Evolutionary conservation across 2,888 invertebrate species (phyloP).

Genomic region (Frankliniella fusca): DNA sequence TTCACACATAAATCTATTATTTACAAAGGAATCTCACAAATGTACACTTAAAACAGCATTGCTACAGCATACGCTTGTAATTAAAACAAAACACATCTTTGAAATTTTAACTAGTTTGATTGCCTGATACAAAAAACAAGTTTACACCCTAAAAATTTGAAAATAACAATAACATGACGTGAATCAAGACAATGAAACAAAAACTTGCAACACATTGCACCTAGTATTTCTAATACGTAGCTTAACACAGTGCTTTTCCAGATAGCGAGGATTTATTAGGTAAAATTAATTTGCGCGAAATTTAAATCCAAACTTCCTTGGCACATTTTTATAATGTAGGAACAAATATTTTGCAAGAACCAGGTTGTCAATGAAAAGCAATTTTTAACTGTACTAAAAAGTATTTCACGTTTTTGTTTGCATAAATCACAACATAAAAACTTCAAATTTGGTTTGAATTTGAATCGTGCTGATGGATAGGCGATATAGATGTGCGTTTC

Average conservation of each 20-base stretch:
- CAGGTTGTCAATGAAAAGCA: too few species aligned
- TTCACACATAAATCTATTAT: slow-evolving; percentile 25
- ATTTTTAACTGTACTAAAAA: too few species aligned
- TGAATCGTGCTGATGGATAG: neutral
- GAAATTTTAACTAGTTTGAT: slow-evolving; percentile 2
- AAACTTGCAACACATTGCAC: neutral
- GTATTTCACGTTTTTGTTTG: too few species aligned
- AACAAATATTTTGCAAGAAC: too few species aligned
- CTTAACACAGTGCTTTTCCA: too few species aligned
- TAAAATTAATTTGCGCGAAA: too few species aligned
- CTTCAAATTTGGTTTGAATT: too few species aligned
- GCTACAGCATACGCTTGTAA: neutral
- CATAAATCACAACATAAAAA: too few species aligned
- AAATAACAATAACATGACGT: neutral
- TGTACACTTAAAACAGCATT: slow-evolving; percentile 11
- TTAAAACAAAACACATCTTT: neutral
- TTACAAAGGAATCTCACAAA: slow-evolving; percentile 9
- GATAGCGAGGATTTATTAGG: too few species aligned
- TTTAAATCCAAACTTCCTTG: too few species aligned
- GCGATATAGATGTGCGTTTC: slow-evolving; percentile 1
- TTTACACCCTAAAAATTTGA: neutral
- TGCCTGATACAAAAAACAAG: neutral
- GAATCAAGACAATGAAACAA: neutral
- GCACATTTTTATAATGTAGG: too few species aligned
- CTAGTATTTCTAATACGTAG: too few species aligned